Base-by-base conservation (phyloP, 2,113 vertebrate species). In the Larimichthys polyactis region DNA sequence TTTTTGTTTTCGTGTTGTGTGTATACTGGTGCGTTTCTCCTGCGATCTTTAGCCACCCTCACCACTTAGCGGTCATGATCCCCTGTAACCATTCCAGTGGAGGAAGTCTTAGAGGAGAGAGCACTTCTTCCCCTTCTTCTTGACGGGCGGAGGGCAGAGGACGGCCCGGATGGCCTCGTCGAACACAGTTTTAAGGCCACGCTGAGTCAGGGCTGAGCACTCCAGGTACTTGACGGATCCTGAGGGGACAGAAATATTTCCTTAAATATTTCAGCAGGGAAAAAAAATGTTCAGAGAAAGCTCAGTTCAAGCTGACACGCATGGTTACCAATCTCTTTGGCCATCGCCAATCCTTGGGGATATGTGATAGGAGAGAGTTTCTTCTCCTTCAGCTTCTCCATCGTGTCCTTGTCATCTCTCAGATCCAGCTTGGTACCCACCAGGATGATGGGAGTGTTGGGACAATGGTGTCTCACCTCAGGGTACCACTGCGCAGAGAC, bases 161-260 rank as follows among this genome's bases (percentile, higher is more conserved):
- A 99, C 98, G 0, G 98, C 98, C 85, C 98, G 96, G 69, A 99
- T 99, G 8, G 98, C 98, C 95, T 99, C 98, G 0, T 99, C 98
- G 54, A 99, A 99, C 95, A 99, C 97, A 48, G 98, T 99, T 96
- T 99, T 99, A 93, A 99, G 98, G 91, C 98, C 98, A 68, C 98
- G 94, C 93, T 99, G 98, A 1, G 98, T 99, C 81, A 99, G 95
- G 20, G 98, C 98, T 0, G 98, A 99, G 92, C 98, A 99, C 89
- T 99, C 98, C 70, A 99, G 95, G 91, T 99, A 99, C 65, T 99
- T 99, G 52, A 99, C 98, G 4, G 97, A 97, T 83, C 96, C 98
- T 99, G 90, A 6, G 24, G 60, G 57, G 65, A 52, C 0, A 0
- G 20, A 4, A n/a, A 51, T 11, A 36, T 11, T 16, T 3, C 49